Percentiles rank a stretch among this genome's conserved stretches.
These are phyloP conservation scores for Lacanobia oleracea DNA, from an alignment of 2,888 invertebrate genomes.

Conservation along the genomic window DNA sequence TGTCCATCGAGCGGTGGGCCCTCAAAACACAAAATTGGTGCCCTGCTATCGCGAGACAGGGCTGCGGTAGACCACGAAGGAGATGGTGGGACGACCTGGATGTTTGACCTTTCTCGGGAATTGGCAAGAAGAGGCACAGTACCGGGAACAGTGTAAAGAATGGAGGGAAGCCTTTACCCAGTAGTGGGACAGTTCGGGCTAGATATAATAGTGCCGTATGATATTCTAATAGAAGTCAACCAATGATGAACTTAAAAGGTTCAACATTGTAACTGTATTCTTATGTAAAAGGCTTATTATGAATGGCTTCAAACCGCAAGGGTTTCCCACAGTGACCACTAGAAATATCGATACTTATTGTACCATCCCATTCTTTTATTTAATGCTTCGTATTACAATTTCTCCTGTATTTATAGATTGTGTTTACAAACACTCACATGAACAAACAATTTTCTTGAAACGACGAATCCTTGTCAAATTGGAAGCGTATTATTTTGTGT, in stretches of 20 bases:
- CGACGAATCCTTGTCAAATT: not conserved
- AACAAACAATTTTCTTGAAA: not conserved
- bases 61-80: too few relatives aligned
- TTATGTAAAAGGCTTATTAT: slow-evolving; percentile 26
- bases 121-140: too few relatives aligned
- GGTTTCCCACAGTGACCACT: slow-evolving; percentile 38
- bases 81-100: too few relatives aligned
- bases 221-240: slow-evolving; percentile 13
- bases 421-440: not conserved
- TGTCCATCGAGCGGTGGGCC: too few relatives aligned
- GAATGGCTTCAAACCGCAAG: slow-evolving; percentile 18
- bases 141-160: too few relatives aligned
- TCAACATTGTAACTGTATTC: slow-evolving; percentile 4
- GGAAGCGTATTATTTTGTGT: not conserved
- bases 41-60: too few relatives aligned
- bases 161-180: too few relatives aligned
- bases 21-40: too few relatives aligned
- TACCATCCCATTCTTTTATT: too few relatives aligned
- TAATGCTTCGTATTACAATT: not conserved
- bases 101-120: too few relatives aligned
- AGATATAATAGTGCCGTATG: not conserved
- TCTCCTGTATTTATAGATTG: not conserved
- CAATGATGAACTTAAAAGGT: slow-evolving; percentile 3
- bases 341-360: slow-evolving; percentile 25
- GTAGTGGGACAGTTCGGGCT: too few relatives aligned